Percentiles rank a stretch among this genome's conserved stretches.
Evolutionary conservation across 2,888 invertebrate species (phyloP).

Genomic region (Onchidella celtica): DNA sequence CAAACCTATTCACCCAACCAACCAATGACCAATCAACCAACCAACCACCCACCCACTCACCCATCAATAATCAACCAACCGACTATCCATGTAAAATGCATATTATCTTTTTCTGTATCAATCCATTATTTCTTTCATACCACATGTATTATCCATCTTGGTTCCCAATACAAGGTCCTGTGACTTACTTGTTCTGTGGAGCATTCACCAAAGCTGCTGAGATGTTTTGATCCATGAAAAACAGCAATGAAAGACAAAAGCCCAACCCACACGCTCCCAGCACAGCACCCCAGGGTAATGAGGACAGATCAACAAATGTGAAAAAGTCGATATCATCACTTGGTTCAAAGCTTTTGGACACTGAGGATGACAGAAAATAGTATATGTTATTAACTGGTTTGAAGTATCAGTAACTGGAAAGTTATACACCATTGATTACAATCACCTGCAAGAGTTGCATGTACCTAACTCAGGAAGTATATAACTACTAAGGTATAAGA

Average conservation of each 20-base stretch:
- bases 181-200: slow-evolving; percentile 83
- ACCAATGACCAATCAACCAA: too few species aligned
- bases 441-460: too few species aligned
- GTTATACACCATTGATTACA: too few species aligned
- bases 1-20: too few species aligned
- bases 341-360: slow-evolving; percentile 65
- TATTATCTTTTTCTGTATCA: too few species aligned
- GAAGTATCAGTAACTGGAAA: too few species aligned
- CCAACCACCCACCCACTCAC: too few species aligned
- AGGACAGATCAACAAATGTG: slow-evolving; percentile 57
- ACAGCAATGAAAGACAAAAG: slow-evolving; percentile 84
- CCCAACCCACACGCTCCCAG: slow-evolving; percentile 83
- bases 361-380: slow-evolving; percentile 56
- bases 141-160: not conserved
- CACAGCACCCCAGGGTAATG: slow-evolving; percentile 77
- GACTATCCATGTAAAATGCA: too few species aligned
- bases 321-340: slow-evolving; percentile 53
- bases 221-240: slow-evolving; percentile 86
- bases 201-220: slow-evolving; percentile 84
- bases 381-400: not conserved
- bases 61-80: too few species aligned
- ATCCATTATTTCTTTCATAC: not conserved
- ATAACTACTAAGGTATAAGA: too few species aligned
- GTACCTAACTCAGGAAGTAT: too few species aligned
- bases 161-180: not conserved